Base-by-base conservation (phyloP, 2,888 invertebrate genomes). In the Mamestra brassicae region DNA sequence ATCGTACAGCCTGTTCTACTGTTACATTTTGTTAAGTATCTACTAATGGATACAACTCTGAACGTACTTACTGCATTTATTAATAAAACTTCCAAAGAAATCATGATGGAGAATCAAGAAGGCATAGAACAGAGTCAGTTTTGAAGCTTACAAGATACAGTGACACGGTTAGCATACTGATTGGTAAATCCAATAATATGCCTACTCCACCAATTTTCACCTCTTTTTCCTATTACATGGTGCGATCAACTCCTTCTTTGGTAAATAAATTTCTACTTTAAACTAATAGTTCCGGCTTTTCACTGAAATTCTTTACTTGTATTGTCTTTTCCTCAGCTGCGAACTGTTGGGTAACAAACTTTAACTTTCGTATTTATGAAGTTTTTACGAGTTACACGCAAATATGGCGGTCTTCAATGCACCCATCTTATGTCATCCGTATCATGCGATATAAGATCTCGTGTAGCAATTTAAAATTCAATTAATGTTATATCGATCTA, bases 381-480 rank as follows among this genome's bases (percentile, higher is more conserved):
- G 73, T 58, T 73, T 79, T 80, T 77, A 73, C 60, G 55, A 83
- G 67, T 70, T 70, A 71, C 81, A 74, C 74, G 68, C 71, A 74
- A 84, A 75, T 84, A 80, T 17, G 66, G 58, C 69, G 52, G 61
- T 66, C 71, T 84, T 78, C 73, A 63, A 52, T 68, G 50, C 38
- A 71, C 60, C 34, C 54, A 26, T 70, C 66, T 81, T 84, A 86
- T 78, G 64, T 84, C 85, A 82, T 72, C 60, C 54, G 47, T 62
- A 62, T 66, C 85, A 82, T 82, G 80, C 86, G 61, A 85, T 68
- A 36, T 64, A 64, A 61, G 55, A 74, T 72, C 38, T 71, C 73
- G 62, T 78, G 67, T 71, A 71, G 63, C 80, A 78, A 84, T 82
- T 57, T 75, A 61, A 81, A 79, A 80, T 58, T 78, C 76, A 75